Evolutionary conservation across 2,113 vertebrate genomes (phyloP).

Genomic region (Nothocercus julius): DNA sequence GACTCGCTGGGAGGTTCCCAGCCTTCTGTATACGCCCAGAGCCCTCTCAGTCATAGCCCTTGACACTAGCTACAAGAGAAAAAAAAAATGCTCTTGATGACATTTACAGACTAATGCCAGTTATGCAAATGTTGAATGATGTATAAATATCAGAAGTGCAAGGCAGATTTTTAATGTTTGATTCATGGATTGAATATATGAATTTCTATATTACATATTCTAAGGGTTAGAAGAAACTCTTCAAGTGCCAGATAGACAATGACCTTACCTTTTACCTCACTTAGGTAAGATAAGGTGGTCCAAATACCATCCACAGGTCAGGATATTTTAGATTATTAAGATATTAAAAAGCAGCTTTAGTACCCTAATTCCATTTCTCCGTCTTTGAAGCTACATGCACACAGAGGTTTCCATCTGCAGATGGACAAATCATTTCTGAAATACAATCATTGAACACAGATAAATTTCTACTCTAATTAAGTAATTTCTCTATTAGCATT

Average conservation of each 20-base stretch:
- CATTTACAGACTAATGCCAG: neutral
- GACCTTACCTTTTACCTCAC: neutral
- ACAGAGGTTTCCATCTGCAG: neutral
- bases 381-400: neutral
- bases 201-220: neutral
- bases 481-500: neutral
- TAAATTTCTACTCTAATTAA: neutral
- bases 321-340: neutral
- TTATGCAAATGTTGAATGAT: neutral
- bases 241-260: neutral
- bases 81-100: neutral
- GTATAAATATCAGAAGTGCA: neutral
- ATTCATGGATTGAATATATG: neutral
- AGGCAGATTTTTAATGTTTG: neutral
- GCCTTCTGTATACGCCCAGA: neutral
- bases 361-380: neutral
- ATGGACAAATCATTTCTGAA: neutral
- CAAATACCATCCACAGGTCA: neutral
- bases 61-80: neutral
- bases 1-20: neutral
- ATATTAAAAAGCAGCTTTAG: neutral
- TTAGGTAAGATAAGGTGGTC: neutral
- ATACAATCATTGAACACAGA: neutral
- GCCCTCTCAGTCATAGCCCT: neutral
- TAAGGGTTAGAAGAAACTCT: neutral